phyloP scores from a whole-genome alignment of 2,888 invertebrate species.

The Halocaridina rubra region DNA sequence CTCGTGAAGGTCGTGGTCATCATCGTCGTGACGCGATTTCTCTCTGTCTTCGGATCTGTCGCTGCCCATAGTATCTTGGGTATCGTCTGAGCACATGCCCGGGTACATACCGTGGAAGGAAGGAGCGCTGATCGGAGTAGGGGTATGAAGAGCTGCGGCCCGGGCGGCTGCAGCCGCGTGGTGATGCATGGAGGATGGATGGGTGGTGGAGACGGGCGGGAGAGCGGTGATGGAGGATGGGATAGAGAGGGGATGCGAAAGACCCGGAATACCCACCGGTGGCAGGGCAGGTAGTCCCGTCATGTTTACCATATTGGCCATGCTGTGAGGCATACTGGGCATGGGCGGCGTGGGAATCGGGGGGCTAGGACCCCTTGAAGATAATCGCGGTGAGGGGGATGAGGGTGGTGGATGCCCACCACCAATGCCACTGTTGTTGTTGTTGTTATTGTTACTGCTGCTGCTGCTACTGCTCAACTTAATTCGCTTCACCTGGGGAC shows the following conservation, averaged over 20 bases:
- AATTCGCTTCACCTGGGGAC: conserved; percentile 45
- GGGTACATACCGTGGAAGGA: conserved; percentile 55
- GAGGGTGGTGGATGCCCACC: conserved; percentile 29
- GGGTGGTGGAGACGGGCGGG: conserved; percentile 55
- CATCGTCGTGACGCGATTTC: conserved; percentile 54
- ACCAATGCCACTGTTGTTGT: no score
- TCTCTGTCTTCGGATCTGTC: conserved; percentile 61
- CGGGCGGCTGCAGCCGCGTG: conserved; percentile 39
- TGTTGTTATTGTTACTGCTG: no score
- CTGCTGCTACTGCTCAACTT: no score
- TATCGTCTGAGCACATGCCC: conserved; percentile 49
- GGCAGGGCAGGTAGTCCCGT: conserved; percentile 49
- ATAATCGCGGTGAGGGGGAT: conserved; percentile 34
- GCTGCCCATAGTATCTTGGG: conserved; percentile 60
- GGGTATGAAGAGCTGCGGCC: conserved; percentile 35
- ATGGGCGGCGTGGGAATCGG: conserved; percentile 55
- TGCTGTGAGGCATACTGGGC: conserved; percentile 50
- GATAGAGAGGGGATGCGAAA: conserved; percentile 52
- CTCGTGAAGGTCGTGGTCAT: conserved; percentile 53
- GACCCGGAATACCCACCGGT: conserved; percentile 49
- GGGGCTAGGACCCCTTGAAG: conserved; percentile 50
- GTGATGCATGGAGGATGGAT: conserved; percentile 48
- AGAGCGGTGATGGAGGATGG: conserved; percentile 61
- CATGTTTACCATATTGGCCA: conserved; percentile 49
- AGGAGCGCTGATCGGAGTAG: conserved; percentile 47